Conservation (phyloP, 2,797 vertebrate species). For the Pantherophis vulpinus region DNA sequence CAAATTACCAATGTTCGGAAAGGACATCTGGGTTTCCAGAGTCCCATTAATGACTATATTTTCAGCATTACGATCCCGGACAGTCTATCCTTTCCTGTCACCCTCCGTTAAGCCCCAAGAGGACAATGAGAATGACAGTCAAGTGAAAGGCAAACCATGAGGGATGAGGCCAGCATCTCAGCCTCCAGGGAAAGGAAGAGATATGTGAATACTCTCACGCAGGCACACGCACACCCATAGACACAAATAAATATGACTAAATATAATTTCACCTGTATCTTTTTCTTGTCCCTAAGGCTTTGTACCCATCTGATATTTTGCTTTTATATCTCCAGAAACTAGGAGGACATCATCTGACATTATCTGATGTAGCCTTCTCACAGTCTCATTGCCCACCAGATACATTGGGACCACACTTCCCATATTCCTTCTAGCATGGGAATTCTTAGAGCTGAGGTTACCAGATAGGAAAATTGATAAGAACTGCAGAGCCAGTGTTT, state of each 20-base stretch:
- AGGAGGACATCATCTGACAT: conserved; percentile 58
- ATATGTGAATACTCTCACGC: background rate
- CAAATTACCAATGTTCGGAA: conserved; percentile 98
- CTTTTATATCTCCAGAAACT: conserved; percentile 40
- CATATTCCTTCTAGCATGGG: background rate
- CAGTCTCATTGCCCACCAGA: background rate
- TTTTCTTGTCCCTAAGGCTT: background rate
- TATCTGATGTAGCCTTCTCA: conserved; percentile 6
- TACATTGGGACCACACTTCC: background rate
- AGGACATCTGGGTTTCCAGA: conserved; percentile 96
- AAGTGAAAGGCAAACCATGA: conserved; percentile 74
- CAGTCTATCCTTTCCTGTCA: conserved; percentile 78
- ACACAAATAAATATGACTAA: background rate
- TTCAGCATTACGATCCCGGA: conserved; percentile 76
- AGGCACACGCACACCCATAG: background rate
- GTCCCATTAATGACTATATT: conserved; percentile 92
- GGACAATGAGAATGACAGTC: conserved; percentile 79
- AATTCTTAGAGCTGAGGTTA: background rate
- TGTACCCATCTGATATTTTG: background rate
- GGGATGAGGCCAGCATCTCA: conserved; percentile 62
- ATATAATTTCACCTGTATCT: background rate
- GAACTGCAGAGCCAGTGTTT: conserved; percentile 44
- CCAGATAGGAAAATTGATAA: background rate
- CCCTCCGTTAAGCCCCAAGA: conserved; percentile 65
- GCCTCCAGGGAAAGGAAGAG: conserved; percentile 57